phyloP scores from a whole-genome alignment of 2,797 vertebrate genomes.

The Numenius phaeopus region DNA sequence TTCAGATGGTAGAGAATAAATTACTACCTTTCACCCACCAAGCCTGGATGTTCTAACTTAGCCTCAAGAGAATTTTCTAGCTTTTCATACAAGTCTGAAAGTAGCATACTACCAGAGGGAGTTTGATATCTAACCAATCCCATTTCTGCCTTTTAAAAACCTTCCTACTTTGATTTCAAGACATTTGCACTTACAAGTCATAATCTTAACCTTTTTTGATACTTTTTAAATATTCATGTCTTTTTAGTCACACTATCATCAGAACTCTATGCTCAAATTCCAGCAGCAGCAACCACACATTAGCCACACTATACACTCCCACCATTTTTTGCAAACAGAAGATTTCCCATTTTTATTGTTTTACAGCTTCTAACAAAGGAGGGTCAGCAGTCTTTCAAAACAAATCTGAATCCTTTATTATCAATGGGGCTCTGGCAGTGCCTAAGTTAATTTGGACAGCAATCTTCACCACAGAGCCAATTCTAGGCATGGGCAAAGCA shows the following conservation, averaged over 20 bases:
- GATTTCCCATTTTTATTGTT: background rate
- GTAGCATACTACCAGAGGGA: background rate
- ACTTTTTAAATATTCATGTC: background rate
- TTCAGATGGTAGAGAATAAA: background rate
- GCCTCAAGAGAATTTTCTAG: background rate
- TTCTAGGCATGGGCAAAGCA: background rate
- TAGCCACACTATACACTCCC: background rate
- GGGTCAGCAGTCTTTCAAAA: background rate
- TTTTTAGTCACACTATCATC: background rate
- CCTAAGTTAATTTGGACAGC: background rate
- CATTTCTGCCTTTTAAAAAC: background rate
- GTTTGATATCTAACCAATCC: background rate
- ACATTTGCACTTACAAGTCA: background rate
- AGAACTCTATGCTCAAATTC: background rate
- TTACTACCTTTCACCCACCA: background rate
- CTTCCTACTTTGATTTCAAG: background rate
- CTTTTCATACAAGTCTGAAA: background rate
- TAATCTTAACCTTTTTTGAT: background rate
- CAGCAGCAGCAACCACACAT: background rate
- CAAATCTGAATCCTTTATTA: background rate
- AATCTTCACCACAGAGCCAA: background rate
- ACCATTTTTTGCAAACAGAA: background rate
- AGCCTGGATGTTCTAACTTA: background rate
- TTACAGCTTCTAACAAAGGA: background rate
- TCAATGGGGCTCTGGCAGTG: fast-evolving